These are phyloP conservation scores for Platyura marginata DNA, from an alignment of 1,140 invertebrate genomes.

Conservation along the genomic window DNA sequence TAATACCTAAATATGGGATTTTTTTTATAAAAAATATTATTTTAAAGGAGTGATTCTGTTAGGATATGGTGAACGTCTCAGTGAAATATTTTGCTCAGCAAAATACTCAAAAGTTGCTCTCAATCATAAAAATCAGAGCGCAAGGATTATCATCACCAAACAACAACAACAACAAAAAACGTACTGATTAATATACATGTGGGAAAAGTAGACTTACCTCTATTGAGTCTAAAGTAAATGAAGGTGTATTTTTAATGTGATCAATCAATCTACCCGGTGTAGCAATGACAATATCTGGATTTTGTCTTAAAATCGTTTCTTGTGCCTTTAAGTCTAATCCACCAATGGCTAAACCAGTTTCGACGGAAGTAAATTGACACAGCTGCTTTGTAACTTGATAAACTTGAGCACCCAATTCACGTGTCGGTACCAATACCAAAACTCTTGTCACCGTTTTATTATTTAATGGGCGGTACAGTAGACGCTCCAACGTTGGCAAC, in stretches of 20 bases:
- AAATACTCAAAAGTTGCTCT: neutral
- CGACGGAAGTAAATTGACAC: constrained; percentile 67
- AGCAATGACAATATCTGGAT: constrained; percentile 94
- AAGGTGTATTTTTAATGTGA: constrained; percentile 88
- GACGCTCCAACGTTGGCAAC: constrained; percentile 86
- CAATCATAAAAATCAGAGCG: constrained; percentile 12
- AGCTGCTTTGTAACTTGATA: constrained; percentile 87
- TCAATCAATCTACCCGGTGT: constrained; percentile 96
- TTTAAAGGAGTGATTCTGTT: no score
- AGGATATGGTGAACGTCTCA: no score
- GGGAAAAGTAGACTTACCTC: constrained; percentile 51
- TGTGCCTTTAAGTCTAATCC: constrained; percentile 89
- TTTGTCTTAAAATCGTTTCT: constrained; percentile 70
- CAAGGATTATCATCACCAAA: constrained; percentile 20
- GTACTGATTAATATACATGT: no score
- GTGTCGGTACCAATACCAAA: constrained; percentile 84
- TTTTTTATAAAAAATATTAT: no score
- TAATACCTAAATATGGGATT: constrained; percentile 15
- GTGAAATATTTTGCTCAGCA: neutral
- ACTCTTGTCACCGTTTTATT: constrained; percentile 60
- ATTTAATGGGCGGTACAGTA: constrained; percentile 55
- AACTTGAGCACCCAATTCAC: constrained; percentile 85
- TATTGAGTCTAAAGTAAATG: constrained; percentile 74
- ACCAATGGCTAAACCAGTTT: constrained; percentile 70
- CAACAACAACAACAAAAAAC: no score